Conservation (phyloP, 2,888 invertebrate species). For the Kryphioiulus occultus region DNA sequence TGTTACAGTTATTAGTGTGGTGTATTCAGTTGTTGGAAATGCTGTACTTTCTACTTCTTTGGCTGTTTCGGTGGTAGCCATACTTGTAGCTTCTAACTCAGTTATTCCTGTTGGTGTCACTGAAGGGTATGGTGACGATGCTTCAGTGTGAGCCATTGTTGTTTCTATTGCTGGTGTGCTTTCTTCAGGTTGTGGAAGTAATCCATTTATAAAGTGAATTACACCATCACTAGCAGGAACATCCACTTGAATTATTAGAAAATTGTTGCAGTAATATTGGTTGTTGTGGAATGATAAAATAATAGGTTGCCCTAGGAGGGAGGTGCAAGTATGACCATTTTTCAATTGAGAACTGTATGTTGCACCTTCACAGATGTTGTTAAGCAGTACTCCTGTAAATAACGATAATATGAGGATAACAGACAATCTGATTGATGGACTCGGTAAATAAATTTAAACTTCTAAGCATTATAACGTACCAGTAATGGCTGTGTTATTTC, state of each 20-base stretch:
- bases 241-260: slow-evolving; percentile 44
- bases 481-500: slow-evolving; percentile 42
- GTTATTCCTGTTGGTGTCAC: slow-evolving; percentile 37
- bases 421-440: not conserved
- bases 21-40: not conserved
- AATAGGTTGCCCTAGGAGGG: slow-evolving; percentile 20
- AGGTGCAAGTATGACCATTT: slow-evolving; percentile 37
- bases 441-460: not conserved
- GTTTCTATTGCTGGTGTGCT: slow-evolving; percentile 2
- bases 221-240: slow-evolving; percentile 49
- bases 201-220: slow-evolving; percentile 47
- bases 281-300: slow-evolving; percentile 27
- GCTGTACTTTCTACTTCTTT: not conserved
- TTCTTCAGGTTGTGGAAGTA: not conserved
- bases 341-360: slow-evolving; percentile 46
- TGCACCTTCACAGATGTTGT: slow-evolving; percentile 42
- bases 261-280: slow-evolving; percentile 40
- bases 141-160: not conserved
- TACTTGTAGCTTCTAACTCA: not conserved
- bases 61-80: not conserved
- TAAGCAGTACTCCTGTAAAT: slow-evolving; percentile 32
- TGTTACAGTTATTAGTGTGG: not conserved
- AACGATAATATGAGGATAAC: not conserved
- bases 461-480: slow-evolving; percentile 10
- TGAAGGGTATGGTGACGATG: not conserved